These are phyloP conservation scores for Seriola aureovittata DNA, from an alignment of 2,113 vertebrate species.

Conservation along the genomic window DNA sequence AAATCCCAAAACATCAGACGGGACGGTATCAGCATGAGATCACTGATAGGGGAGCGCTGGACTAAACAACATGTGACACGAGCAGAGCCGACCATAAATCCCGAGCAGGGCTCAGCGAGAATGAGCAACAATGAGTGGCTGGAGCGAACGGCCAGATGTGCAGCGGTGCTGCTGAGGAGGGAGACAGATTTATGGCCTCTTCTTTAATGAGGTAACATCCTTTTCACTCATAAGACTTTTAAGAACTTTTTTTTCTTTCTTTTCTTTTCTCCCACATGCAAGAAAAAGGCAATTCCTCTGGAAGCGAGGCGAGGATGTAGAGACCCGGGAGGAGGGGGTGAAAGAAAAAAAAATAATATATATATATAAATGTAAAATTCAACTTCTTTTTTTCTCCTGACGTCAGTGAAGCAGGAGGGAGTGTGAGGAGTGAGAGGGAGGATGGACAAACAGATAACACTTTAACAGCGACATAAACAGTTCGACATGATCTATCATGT, in stretches of 20 bases:
- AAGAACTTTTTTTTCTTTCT: conserved; percentile 70
- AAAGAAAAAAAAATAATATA: background rate
- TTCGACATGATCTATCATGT: conserved; percentile 24
- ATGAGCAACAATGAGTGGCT: conserved; percentile 69
- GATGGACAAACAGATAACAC: conserved; percentile 23
- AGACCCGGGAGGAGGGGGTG: background rate
- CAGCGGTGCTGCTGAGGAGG: conserved; percentile 76
- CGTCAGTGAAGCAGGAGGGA: conserved; percentile 39
- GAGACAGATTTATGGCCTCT: conserved; percentile 83
- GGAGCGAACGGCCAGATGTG: conserved; percentile 79
- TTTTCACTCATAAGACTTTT: conserved; percentile 84
- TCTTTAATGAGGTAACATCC: conserved; percentile 87
- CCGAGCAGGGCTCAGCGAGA: conserved; percentile 60
- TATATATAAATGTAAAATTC: conserved; percentile 17
- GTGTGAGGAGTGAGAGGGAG: conserved; percentile 55
- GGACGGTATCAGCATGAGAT: conserved; percentile 47
- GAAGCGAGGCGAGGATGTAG: conserved; percentile 31
- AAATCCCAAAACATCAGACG: conserved; percentile 35
- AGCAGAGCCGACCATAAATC: conserved; percentile 72
- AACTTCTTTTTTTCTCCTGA: conserved; percentile 25
- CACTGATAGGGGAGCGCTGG: conserved; percentile 19
- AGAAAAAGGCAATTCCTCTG: conserved; percentile 63
- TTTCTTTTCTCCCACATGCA: conserved; percentile 75
- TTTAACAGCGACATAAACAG: conserved; percentile 52
- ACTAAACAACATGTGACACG: conserved; percentile 67